Evolutionary conservation across 1,140 invertebrate species (phyloP), one percentile per base, ranked within the genome.

Genomic region (Propsilocerus akamusi): DNA sequence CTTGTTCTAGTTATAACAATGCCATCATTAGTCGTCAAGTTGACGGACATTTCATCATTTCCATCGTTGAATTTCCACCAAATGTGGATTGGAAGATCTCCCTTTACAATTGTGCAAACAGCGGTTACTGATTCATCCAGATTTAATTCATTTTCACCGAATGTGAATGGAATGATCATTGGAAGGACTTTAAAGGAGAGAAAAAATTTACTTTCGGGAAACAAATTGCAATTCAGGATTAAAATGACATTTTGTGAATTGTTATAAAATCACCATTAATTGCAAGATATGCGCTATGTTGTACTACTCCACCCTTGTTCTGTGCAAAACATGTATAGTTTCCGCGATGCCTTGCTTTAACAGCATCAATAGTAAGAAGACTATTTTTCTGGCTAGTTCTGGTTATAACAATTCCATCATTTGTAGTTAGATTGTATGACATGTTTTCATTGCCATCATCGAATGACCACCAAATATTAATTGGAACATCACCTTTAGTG

Each of bases 241-340:
- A 23, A 51, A 48, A 32, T 48, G 51, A 24, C 17, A 47, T 14
- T 25, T 25, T 26, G 24, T 49, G 47, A 47, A 50, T 4, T 2
- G 12, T 25, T 48, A 30, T 3, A 51, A 58, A 60, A 63, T 52
- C 73, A 26, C 56, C 54, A 60, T 78, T 73, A 26, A 57, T 49
- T 3, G 74, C 68, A 57, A 83, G 69, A 54, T 67, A 65, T 50
- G 78, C 68, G 54, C 76, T 73, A 59, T 78, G 72, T 58, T 70
- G 75, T 61, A 71, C 73, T 54, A 65, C 76, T 56, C 81, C 80
- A 51, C 82, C 84, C 52, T 66, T 62, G 68, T 83, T 83, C 51
- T 67, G 75, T 54, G 76, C 80, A 51, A 75, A 70, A 66, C 85
- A 90, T 46, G 80, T 83, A 66, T 84, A 90, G 58, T 77, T 77